phyloP scores from a whole-genome alignment of 2,888 invertebrate genomes.

The Zygaena filipendulae region DNA sequence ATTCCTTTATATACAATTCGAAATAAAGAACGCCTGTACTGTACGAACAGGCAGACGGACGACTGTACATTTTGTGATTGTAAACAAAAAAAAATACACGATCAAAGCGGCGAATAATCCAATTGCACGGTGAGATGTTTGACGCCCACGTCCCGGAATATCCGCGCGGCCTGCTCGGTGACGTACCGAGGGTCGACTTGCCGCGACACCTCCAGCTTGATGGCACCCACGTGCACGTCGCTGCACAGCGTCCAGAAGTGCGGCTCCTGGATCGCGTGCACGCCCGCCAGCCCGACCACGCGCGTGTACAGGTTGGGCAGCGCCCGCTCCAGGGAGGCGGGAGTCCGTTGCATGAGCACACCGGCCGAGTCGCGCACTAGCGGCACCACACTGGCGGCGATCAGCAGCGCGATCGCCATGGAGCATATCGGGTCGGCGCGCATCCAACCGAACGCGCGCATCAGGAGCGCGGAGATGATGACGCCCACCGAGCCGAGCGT shows the following conservation, averaged over 20 bases:
- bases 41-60: too few relatives aligned
- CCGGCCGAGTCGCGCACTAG: slow-evolving; percentile 88
- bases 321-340: slow-evolving; percentile 80
- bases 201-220: slow-evolving; percentile 95
- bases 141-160: slow-evolving; percentile 93
- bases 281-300: slow-evolving; percentile 90
- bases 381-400: slow-evolving; percentile 87
- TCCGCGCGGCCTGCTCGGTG: slow-evolving; percentile 91
- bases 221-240: slow-evolving; percentile 90
- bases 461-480: slow-evolving; percentile 92
- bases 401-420: slow-evolving; percentile 93
- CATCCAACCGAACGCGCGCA: slow-evolving; percentile 98
- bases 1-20: too few relatives aligned
- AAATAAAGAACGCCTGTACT: too few relatives aligned
- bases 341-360: slow-evolving; percentile 95
- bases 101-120: slow-evolving; percentile 82
- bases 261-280: slow-evolving; percentile 95
- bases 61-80: slow-evolving; percentile 30
- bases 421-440: slow-evolving; percentile 98
- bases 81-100: slow-evolving; percentile 17
- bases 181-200: slow-evolving; percentile 94
- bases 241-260: slow-evolving; percentile 99
- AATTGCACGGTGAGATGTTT: slow-evolving; percentile 93
- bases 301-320: slow-evolving; percentile 91
- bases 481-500: slow-evolving; percentile 97